Evolutionary conservation across 2,113 vertebrate species (phyloP).

Genomic region (Tympanuchus pallidicinctus): DNA sequence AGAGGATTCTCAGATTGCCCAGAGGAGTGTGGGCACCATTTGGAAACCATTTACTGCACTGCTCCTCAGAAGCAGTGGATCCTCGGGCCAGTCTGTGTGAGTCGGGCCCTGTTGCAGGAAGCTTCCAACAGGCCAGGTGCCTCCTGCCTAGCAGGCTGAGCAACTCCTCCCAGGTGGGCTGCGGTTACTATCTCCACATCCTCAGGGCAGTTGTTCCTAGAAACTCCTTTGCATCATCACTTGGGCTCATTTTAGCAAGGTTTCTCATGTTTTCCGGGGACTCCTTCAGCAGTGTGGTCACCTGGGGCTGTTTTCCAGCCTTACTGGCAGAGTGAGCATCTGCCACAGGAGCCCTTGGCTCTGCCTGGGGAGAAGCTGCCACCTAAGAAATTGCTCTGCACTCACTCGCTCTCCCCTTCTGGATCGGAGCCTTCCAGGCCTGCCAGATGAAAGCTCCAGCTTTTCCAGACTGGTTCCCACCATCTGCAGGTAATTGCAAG

Average conservation of each 20-base stretch:
- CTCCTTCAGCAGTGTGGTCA: background rate
- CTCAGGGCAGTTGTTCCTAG: slow-evolving; percentile 33
- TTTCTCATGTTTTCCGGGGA: slow-evolving; percentile 44
- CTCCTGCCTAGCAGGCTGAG: background rate
- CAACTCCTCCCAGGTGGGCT: background rate
- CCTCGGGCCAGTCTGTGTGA: background rate
- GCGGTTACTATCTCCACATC: background rate
- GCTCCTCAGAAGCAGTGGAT: background rate
- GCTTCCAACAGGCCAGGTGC: background rate
- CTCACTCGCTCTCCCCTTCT: background rate
- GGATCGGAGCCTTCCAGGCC: background rate
- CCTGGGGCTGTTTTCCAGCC: slow-evolving; percentile 16
- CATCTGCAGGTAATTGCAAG: background rate
- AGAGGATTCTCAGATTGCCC: background rate
- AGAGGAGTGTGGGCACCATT: background rate
- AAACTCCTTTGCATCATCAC: slow-evolving; percentile 20
- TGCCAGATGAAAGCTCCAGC: background rate
- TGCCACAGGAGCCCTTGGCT: slow-evolving; percentile 21
- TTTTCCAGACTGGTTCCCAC: background rate
- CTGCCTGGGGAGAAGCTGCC: slow-evolving; percentile 20
- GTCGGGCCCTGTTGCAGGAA: background rate
- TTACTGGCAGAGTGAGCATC: background rate
- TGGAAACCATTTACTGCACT: background rate
- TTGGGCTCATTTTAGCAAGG: background rate
- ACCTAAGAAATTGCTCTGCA: background rate